Evolutionary conservation across 2,888 invertebrate species (phyloP), one percentile per base, ranked within the genome.

Genomic region (Nematopogon swammerdamellus): DNA sequence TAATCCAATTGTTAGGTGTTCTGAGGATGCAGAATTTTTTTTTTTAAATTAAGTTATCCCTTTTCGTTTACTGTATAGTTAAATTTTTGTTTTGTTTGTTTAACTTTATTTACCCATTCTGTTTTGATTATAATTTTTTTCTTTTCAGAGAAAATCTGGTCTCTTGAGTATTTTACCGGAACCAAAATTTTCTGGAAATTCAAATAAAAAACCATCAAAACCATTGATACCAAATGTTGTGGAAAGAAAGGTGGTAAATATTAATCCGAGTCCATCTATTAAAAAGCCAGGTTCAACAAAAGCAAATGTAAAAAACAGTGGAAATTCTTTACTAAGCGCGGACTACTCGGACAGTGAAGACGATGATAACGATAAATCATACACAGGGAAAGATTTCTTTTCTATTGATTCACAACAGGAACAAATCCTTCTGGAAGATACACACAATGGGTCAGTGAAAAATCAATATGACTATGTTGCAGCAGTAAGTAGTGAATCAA

Each of bases 151-250:
- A 72, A 83, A 82, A 54, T 84, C 84, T 16, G 85, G 88, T 8
- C 68, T 92, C 10, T 80, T 91, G 45, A 82, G 85, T 50, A 70
- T 91, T 44, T 65, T 92, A 44, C 91, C 91, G 8, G 82, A 84
- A 56, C 91, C 91, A 14, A 85, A 80, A 68, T 73, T 76, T 59
- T 67, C 63, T 45, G 60, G 66, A 3, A 51, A 16, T 30, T 50
- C 70, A 49, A 68, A 65, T 47, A 61, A 55, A 52, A 61, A 67
- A 45, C 63, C 29, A 8, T 30, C 48, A 11, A 73, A 68, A 55
- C 70, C 72, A 42, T 63, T 76, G 53, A 68, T 82, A 53, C 82
- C 82, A 47, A 65, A 80, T 57, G 62, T 82, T 18, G 63, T 80
- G 1, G 36, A 36, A 14, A 8, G 36, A 14, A 36, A 36, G n/a